Evolutionary conservation across 2,888 invertebrate genomes (phyloP), one percentile per base, ranked within the genome.

Genomic region (Pterostichus madidus): DNA sequence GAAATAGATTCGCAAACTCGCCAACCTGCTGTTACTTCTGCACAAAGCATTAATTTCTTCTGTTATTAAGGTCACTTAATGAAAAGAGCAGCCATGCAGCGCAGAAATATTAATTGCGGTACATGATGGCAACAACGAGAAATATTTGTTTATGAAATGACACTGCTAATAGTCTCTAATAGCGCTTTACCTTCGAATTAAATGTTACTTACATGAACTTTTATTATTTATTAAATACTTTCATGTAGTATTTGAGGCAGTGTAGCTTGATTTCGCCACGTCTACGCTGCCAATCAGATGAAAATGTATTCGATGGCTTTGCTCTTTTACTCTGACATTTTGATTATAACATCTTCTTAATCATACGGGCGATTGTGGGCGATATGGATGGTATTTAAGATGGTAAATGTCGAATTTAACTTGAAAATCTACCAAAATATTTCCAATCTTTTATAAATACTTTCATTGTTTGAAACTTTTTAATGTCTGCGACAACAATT

Each of bases 281-380:
- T 71, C 17, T 44, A 44, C 17, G 39, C 64, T 64, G 64, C 64
- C 68, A 71, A 71, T 71, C 44, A 44, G 68, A 35, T 2, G 64
- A 15, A 71, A 71, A 44, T 71, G 44, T 71, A 71, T 71, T 71
- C 68, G 68, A 71, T 17, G 39, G 68, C 35, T 71, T 39, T 71
- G 68, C 68, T 71, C 68, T 71, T 71, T 61, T 71, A 71, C 39
- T 39, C 44, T 71, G 68, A 71, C 68, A 71, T 71, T 71, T 64
- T 39, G 64, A 15, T 64, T 64, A 39, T 13, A 71, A 71, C 32
- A 39, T 44, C 44, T 39, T 15, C 15, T 17, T 17, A 71, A 71
- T 71, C 68, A 71, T 10, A 56, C 64, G 39, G 35, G 39, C 64
- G 32, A 64, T 35, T 64, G 64, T 64, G 32, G 64, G n/a, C 64